Conservation (phyloP, 1,140 invertebrate genomes). For the Cepaea nemoralis region DNA sequence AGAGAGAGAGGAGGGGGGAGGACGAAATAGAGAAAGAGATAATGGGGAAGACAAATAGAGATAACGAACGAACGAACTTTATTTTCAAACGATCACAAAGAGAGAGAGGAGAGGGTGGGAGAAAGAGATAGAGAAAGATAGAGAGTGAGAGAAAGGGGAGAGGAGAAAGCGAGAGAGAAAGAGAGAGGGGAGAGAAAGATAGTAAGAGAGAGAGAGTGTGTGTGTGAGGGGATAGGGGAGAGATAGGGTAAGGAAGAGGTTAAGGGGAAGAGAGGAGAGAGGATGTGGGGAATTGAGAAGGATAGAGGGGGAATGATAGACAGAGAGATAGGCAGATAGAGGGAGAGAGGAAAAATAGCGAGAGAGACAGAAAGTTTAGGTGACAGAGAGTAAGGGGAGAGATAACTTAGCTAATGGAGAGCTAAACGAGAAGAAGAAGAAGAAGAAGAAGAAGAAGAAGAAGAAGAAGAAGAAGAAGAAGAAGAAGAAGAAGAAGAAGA, state of each 20-base stretch:
- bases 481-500: constrained; percentile 4
- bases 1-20: not conserved
- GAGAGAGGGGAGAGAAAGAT: not conserved
- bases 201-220: not conserved
- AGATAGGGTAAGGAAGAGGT: too few species aligned
- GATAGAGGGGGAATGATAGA: not conserved
- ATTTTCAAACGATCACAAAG: too few species aligned
- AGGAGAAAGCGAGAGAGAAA: too few species aligned
- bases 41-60: too few species aligned
- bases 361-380: not conserved
- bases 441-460: constrained; percentile 1
- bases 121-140: not conserved
- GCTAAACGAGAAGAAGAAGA: too few species aligned
- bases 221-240: not conserved
- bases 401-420: too few species aligned
- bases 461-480: not conserved
- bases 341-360: not conserved
- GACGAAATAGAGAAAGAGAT: too few species aligned
- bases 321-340: not conserved
- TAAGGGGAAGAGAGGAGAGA: too few species aligned
- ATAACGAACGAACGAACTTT: too few species aligned
- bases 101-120: not conserved
- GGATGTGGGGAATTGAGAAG: too few species aligned
- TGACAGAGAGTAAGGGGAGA: not conserved
- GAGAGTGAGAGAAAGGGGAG: not conserved